Evolutionary conservation across 2,888 invertebrate genomes (phyloP), one percentile per base, ranked within the genome.

Genomic region (Tiliacea citrago): DNA sequence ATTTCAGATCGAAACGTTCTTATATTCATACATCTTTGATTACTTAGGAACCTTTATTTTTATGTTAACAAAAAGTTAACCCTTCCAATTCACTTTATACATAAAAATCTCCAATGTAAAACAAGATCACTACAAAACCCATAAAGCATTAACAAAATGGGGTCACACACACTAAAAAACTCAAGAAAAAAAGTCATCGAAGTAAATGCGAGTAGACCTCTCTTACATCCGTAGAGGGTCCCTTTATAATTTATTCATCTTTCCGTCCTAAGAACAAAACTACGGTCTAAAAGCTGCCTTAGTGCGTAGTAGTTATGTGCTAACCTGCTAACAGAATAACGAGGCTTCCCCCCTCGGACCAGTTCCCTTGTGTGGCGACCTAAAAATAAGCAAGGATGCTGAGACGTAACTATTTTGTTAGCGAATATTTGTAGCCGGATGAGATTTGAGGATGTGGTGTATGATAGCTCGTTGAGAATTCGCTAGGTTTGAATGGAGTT

Each of bases 381-480:
- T 94, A 93, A 94, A 94, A 92, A 94, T 94, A 92, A 91, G 85
- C 88, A 87, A 90, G 88, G 81, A 83, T 77, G 71, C 76, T 83
- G 81, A 84, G 84, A 89, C 85, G 83, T 88, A 89, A 89, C 84
- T 86, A 87, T 86, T 87, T 80, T 85, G 84, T 80, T 75, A 80
- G 79, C 73, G 65, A 74, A 85, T 80, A 87, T 87, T 86, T 85
- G 83, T 75, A 88, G 83, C 86, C 86, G 88, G 84, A 79, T 71
- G 81, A 79, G 78, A 87, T 75, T 67, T 57, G 72, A 75, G 77
- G 79, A 65, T 82, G 67, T 70, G 72, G 68, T 72, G 65, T 65
- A 77, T 73, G 76, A 82, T 83, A 78, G 72, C 77, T 75, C 55
- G 51, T 69, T 67, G 63, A 63, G 51, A 70, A 72, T 61, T 51